Evolutionary conservation across 2,113 vertebrate genomes (phyloP).

Genomic region (Mus spicilegus): DNA sequence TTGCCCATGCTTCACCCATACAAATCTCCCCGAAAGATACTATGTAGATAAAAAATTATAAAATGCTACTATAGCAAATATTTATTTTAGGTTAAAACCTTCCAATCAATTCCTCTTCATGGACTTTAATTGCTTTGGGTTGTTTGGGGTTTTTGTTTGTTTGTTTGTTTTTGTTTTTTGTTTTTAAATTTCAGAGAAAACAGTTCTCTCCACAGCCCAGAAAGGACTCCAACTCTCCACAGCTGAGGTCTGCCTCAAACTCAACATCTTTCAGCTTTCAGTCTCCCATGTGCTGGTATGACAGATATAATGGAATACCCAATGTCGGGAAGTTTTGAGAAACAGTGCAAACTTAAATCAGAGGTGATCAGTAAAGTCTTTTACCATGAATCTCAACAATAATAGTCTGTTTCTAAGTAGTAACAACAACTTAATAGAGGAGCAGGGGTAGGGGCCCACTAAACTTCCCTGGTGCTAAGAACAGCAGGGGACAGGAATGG

Average conservation of each 20-base stretch:
- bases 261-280: background rate
- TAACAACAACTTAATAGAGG: background rate
- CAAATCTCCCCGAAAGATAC: background rate
- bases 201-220: background rate
- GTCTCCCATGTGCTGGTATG: background rate
- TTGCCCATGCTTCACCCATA: background rate
- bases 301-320: background rate
- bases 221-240: background rate
- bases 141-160: background rate
- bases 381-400: constrained; percentile 15
- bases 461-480: constrained; percentile 38
- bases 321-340: background rate
- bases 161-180: background rate
- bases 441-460: background rate
- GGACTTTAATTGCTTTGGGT: background rate
- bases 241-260: background rate
- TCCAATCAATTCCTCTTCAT: constrained; percentile 49
- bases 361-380: background rate
- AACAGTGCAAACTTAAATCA: constrained; percentile 35
- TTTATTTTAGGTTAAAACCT: constrained; percentile 66
- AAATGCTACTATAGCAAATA: constrained; percentile 51
- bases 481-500: constrained; percentile 16
- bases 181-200: background rate
- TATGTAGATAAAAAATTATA: background rate
- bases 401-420: constrained; percentile 41